A percentile compares a stretch with the other conserved stretches of the same genome.
Evolutionary conservation across 2,113 vertebrate species (phyloP).

Genomic region (Aphyosemion australe): DNA sequence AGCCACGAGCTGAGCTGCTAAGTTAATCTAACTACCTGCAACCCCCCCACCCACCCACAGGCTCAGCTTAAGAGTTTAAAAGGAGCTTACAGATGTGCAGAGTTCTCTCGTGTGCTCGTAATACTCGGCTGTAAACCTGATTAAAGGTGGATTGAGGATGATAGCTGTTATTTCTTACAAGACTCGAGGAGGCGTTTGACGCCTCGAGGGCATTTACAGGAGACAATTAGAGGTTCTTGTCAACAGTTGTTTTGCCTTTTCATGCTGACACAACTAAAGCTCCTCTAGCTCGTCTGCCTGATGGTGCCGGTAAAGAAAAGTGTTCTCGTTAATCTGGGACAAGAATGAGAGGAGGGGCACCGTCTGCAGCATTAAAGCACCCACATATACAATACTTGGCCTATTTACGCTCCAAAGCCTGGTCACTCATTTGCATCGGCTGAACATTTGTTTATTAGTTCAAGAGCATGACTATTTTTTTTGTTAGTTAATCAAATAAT

Average conservation of each 20-base stretch:
- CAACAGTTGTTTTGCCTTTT: constrained; percentile 21
- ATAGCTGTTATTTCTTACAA: constrained; percentile 12
- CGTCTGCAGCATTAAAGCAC: neutral
- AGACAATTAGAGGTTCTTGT: constrained; percentile 48
- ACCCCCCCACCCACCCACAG: neutral
- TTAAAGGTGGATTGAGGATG: constrained; percentile 34
- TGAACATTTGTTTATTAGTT: constrained; percentile 20
- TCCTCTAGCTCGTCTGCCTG: constrained; percentile 30
- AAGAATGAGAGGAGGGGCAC: constrained; percentile 12
- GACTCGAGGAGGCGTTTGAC: constrained; percentile 28
- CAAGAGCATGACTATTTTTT: constrained; percentile 2
- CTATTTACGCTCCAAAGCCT: constrained; percentile 23
- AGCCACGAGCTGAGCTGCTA: constrained; percentile 14
- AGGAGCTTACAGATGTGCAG: constrained; percentile 32
- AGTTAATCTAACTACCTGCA: constrained; percentile 22
- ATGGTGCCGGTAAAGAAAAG: constrained; percentile 29
- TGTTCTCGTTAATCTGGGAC: constrained; percentile 39
- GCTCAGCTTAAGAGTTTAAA: constrained; percentile 47
- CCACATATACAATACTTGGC: constrained; percentile 25
- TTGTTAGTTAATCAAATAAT: neutral
- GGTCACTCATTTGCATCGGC: constrained; percentile 23
- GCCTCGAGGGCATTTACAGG: constrained; percentile 30
- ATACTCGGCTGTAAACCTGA: constrained; percentile 13
- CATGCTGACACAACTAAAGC: constrained; percentile 22
- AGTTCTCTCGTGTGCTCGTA: constrained; percentile 26